Conservation (phyloP, 2,113 vertebrate genomes). For the Microcebus griseorufus region DNA sequence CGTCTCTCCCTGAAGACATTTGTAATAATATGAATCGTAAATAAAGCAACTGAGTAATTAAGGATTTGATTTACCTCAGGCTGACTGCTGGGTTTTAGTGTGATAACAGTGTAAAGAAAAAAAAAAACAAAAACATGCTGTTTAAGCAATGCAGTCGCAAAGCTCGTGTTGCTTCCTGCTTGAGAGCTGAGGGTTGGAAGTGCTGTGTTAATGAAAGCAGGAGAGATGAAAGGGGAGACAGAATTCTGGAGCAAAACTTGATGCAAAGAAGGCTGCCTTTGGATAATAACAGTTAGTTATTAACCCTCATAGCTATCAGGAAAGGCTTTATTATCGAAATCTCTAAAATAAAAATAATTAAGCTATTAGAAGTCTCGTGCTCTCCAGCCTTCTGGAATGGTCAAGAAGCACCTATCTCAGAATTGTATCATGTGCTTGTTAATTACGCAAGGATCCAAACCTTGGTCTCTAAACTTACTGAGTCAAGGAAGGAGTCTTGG, state of each 20-base stretch:
- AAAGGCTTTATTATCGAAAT: not conserved
- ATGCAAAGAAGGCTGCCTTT: not conserved
- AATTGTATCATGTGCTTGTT: not conserved
- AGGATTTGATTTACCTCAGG: slow-evolving; percentile 70
- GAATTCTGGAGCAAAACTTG: not conserved
- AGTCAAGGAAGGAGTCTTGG: not conserved
- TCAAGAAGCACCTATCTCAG: not conserved
- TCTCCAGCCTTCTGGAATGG: not conserved
- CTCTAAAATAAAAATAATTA: not conserved
- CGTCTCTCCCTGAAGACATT: slow-evolving; percentile 53
- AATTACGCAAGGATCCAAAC: not conserved
- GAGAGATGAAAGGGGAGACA: not conserved
- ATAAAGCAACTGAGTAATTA: slow-evolving; percentile 75
- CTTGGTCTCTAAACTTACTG: not conserved
- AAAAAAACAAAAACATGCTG: slow-evolving; percentile 59
- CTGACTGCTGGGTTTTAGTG: slow-evolving; percentile 49
- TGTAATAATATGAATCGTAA: slow-evolving; percentile 53
- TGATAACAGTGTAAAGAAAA: slow-evolving; percentile 49
- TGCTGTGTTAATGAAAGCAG: not conserved
- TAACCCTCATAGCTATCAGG: not conserved
- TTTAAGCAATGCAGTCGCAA: slow-evolving; percentile 46
- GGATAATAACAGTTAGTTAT: not conserved
- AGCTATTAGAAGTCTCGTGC: not conserved
- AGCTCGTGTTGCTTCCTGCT: not conserved
- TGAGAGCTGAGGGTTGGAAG: not conserved